Evolutionary conservation across 2,113 vertebrate species (phyloP), one percentile per base, ranked within the genome.

Genomic region (Pantherophis guttatus): DNA sequence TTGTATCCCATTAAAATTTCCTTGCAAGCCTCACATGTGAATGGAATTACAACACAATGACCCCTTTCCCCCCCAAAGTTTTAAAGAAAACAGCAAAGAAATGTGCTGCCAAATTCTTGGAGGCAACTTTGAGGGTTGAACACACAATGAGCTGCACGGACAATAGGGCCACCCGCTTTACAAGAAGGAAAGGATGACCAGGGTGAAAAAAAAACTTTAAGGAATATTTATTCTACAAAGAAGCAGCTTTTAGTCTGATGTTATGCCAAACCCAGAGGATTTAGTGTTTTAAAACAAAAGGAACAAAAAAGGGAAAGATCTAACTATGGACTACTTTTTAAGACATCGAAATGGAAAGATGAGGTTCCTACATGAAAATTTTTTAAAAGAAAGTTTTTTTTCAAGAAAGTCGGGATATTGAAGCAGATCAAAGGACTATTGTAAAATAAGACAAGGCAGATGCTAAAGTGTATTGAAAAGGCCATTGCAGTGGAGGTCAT

Each of bases 121-220:
- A 96, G 96, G 94, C 97, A 96, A 95, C 95, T 93, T 97, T 96
- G 96, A 96, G 91, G 93, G 91, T 62, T 96, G 95, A 96, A 95
- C 50, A 58, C n/a, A 52, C 7, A 97, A 94, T 95, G 96, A 96
- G 0, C 15, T 90, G 53, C 95, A 93, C 95, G 95, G 44, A 96
- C 1, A 94, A 97, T 94, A 95, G 70, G 97, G 96, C 98, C 97
- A 98, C 97, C 97, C 97, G 98, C 98, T 96, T 65, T 93, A 96
- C 95, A 97, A 94, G 96, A 95, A 93, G 96, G 96, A 96, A 95
- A 93, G 96, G 96, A 96, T 97, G 97, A 97, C 97, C 95, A 93
- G 50, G 95, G 91, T 94, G 89, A 97, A 94, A 95, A 88, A 21
- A 94, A 92, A 91, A 87, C 94, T 11, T 96, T 97, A 97, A 97